Base-by-base conservation (phyloP, 2,888 invertebrate genomes). In the Parnassius orleans region DNA sequence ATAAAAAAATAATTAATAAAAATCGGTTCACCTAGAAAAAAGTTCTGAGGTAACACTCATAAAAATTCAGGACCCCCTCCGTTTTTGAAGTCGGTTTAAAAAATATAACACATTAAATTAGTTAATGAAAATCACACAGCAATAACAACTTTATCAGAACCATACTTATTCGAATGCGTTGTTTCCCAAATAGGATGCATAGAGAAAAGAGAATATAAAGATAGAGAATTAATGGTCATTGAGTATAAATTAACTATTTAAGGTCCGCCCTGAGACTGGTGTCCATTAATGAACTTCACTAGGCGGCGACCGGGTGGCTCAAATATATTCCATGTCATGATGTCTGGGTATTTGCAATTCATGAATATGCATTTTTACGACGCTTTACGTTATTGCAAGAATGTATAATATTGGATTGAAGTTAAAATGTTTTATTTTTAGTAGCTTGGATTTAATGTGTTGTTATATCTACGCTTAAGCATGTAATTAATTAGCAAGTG, bases 351-450 rank as follows among this genome's bases (percentile, higher is more conserved):
- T 74, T 72, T 68, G 68, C 65, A 60, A 60, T 65, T 68, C 65
- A 76, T 78, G 75, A 75, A 77, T 78, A 78, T 78, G 73, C 74
- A 78, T 73, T 66, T 43, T 46, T 43, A 44, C 64, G 56, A 66
- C 53, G 15, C 52, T 48, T 52, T 10, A 42, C 44, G 57, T 19
- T 65, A 62, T 68, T 65, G 61, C 63, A 68, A 64, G 54, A 51
- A 59, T 58, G 51, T 63, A 33, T 41, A 57, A n/a, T 33, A 33
- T 33, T 56, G 42, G 52, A 57, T 11, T 15, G 11, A 43, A 19
- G 44, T 12, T 46, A 51, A 46, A 33, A 14, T 19, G 12, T 47
- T 57, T 53, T 50, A 24, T 53, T 53, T 51, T 19, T 10, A 33
- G 46, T 5, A 43, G 24, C 14, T 11, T 9, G 9, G 41, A n/a